Base-by-base conservation (phyloP, 1,140 invertebrate species). In the Lepidurus packardi region DNA sequence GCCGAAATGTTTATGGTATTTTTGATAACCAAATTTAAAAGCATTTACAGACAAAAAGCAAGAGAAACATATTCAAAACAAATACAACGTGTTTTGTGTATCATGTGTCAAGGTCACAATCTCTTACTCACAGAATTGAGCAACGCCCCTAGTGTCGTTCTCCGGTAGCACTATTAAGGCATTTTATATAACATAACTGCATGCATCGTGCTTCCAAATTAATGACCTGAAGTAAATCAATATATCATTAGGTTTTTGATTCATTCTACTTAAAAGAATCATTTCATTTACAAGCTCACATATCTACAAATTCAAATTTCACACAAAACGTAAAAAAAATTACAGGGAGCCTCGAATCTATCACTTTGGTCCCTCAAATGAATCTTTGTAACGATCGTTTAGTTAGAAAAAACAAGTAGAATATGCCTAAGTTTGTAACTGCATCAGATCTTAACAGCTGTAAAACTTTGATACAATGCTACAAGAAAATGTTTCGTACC, bases 301-400 rank as follows among this genome's bases (percentile, higher is more conserved):
- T 65, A 65, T 65, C 53, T 65, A 65, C 53, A 65, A 65, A 11
- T n/a, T 21, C 21, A 13, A 65, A 65, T 7, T 65, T 65, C 13
- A 7, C 53, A 21, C 53, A n/a, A 65, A n/a, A 65, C 53, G 21
- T 65, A 65, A 65, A 47, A 65, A 65, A 21, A 21, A 65, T 21
- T n/a, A 65, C 16, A 65, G 53, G 53, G 53, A 65, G 21, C 53
- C 53, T 65, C 53, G 16, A 65, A 65, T 65, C 16, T 65, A 65
- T 65, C 53, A 65, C 53, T 65, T 65, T 65, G 53, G 53, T 65
- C 53, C 53, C 53, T 65, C 34, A 34, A 34, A 34, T 34, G 34
- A 34, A 65, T 16, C n/a, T 65, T 65, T 65, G 16, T 65, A 65
- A 65, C 6, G 16, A 65, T 65, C 13, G 34, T 34, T 34, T 34